These are phyloP conservation scores for Heterocephalus glaber DNA, from an alignment of 2,113 vertebrate species.

Conservation along the genomic window DNA sequence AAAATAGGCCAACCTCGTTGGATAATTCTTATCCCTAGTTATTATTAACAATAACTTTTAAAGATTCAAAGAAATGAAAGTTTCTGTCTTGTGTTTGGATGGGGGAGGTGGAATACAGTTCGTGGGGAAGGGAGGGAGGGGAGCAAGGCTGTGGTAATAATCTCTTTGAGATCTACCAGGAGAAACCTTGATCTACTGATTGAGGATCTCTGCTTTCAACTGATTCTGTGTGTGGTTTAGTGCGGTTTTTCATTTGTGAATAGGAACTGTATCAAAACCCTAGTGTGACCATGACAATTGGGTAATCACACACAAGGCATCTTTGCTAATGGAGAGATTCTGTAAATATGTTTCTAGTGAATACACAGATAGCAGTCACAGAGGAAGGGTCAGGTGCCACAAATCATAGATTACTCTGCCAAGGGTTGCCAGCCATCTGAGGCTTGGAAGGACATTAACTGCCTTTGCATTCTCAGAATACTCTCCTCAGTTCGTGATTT, in stretches of 20 bases:
- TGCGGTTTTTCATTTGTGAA: slow-evolving; percentile 69
- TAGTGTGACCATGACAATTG: slow-evolving; percentile 77
- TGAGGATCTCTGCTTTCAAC: slow-evolving; percentile 48
- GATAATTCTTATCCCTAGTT: slow-evolving; percentile 31
- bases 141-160: neutral
- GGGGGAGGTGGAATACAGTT: neutral
- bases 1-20: slow-evolving; percentile 23
- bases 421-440: slow-evolving; percentile 77
- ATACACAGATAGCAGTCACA: slow-evolving; percentile 76
- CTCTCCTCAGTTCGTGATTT: slow-evolving; percentile 74
- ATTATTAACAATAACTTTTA: slow-evolving; percentile 42
- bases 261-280: slow-evolving; percentile 73
- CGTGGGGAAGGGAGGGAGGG: neutral
- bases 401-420: slow-evolving; percentile 79
- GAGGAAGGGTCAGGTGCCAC: slow-evolving; percentile 77
- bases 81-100: neutral
- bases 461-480: slow-evolving; percentile 76
- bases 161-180: slow-evolving; percentile 29
- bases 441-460: slow-evolving; percentile 78
- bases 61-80: neutral
- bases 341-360: slow-evolving; percentile 81
- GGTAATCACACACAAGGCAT: slow-evolving; percentile 79
- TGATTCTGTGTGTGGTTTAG: slow-evolving; percentile 29
- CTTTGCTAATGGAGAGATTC: slow-evolving; percentile 80
- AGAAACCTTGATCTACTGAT: slow-evolving; percentile 50